These are phyloP conservation scores for Plebejus anna DNA, from an alignment of 2,888 invertebrate species.

Conservation along the genomic window DNA sequence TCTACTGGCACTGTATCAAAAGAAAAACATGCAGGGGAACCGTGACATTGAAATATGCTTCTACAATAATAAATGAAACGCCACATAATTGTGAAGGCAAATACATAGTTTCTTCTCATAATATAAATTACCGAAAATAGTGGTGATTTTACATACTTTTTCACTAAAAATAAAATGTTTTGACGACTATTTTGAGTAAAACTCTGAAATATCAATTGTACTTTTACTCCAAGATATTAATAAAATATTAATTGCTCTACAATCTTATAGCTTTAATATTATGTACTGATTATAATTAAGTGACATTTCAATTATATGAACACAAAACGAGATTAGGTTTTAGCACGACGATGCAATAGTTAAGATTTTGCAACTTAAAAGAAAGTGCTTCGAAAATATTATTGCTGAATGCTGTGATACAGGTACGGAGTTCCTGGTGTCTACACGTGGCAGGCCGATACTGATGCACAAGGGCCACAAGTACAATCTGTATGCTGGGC, in stretches of 20 bases:
- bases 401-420: not conserved
- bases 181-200: not conserved
- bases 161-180: not conserved
- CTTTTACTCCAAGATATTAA: not conserved
- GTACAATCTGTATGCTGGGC: slow-evolving; percentile 31
- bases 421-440: slow-evolving; percentile 33
- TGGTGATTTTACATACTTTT: not conserved
- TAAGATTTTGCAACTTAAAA: slow-evolving; percentile 31
- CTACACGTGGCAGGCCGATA: slow-evolving; percentile 40
- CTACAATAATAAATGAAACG: not conserved
- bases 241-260: too few relatives aligned
- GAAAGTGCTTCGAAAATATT: too few relatives aligned
- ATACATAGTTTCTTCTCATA: not conserved
- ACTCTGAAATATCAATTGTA: not conserved
- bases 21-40: slow-evolving; percentile 7
- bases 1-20: slow-evolving; percentile 11
- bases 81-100: slow-evolving; percentile 15
- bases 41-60: not conserved
- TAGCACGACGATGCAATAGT: not conserved
- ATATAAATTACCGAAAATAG: not conserved
- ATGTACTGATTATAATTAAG: too few relatives aligned
- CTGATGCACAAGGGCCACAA: slow-evolving; percentile 35
- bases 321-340: too few relatives aligned
- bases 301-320: too few relatives aligned
- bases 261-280: too few relatives aligned